Percentiles rank a stretch among this genome's conserved stretches.
These are phyloP conservation scores for Echinarachnius parma DNA, from an alignment of 53 echinoderm and acorn worm genomes.

Conservation along the genomic window DNA sequence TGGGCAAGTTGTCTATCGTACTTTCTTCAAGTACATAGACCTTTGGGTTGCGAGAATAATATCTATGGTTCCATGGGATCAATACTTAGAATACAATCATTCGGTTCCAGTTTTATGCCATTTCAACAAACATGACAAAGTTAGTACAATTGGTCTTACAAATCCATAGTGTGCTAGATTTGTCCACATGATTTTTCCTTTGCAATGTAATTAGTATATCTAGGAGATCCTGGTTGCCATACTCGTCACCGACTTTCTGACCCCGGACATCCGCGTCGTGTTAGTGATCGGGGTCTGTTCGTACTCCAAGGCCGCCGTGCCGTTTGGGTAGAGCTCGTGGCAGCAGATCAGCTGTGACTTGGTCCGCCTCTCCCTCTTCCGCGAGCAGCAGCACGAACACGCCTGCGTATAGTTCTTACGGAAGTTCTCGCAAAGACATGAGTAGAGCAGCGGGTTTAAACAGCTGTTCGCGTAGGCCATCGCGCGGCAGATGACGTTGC, in stretches of 20 bases:
- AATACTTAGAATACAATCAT: too few relatives aligned
- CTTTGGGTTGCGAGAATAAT: too few relatives aligned
- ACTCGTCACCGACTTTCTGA: constrained; percentile 36
- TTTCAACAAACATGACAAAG: too few relatives aligned
- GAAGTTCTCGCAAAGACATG: constrained; percentile 94
- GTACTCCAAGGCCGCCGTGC: constrained; percentile 14
- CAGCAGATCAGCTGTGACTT: constrained; percentile 32
- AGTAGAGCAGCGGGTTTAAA: constrained; percentile 87
- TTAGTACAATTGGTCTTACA: too few relatives aligned
- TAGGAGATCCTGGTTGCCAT: constrained; percentile 20
- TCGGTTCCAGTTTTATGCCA: too few relatives aligned
- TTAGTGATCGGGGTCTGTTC: constrained; percentile 32
- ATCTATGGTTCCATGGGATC: too few relatives aligned
- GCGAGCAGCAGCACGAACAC: constrained; percentile 45
- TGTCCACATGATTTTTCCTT: too few relatives aligned
- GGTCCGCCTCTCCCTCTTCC: constrained; percentile 21
- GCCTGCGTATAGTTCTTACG: constrained; percentile 55
- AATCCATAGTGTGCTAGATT: too few relatives aligned
- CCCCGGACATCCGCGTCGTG: constrained; percentile 32
- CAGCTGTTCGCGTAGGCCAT: constrained; percentile 83
- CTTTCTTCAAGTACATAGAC: too few relatives aligned
- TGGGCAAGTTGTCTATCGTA: too few relatives aligned
- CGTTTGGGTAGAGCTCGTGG: constrained; percentile 43
- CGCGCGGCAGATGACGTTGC: constrained; percentile 49
- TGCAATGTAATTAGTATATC: too few relatives aligned